Conservation (phyloP, 1,140 invertebrate species). For the Caenorhabditis tropicalis region DNA sequence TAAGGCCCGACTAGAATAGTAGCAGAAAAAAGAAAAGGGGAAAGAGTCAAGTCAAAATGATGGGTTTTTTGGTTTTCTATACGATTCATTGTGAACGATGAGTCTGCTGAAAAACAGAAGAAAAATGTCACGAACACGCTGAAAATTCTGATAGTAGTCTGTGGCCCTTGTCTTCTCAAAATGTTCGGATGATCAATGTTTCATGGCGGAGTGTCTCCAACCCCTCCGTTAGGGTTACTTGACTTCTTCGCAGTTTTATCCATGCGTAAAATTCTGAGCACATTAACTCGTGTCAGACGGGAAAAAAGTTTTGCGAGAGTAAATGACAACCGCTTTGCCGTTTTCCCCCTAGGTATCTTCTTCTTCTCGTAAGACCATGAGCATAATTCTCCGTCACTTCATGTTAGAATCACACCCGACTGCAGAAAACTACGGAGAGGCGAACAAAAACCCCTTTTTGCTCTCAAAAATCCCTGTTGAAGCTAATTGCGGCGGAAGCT, state of each 20-base stretch:
- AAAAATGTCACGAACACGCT: slow-evolving; percentile 38
- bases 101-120: neutral
- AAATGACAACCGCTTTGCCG: neutral
- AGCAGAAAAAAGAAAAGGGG: neutral
- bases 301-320: neutral
- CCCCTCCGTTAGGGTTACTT: slow-evolving; percentile 1
- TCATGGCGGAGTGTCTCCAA: neutral
- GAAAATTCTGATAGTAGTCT: neutral
- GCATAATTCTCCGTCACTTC: neutral
- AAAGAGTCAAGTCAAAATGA: slow-evolving; percentile 2
- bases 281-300: slow-evolving; percentile 32
- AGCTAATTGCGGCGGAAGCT: slow-evolving; percentile 18
- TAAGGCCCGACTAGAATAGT: neutral
- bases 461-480: slow-evolving; percentile 14
- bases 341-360: neutral
- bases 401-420: neutral
- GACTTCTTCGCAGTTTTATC: neutral
- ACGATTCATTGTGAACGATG: slow-evolving; percentile 33
- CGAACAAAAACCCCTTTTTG: neutral
- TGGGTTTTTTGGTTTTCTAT: slow-evolving; percentile 11
- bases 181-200: slow-evolving; percentile 13
- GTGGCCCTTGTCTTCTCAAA: neutral
- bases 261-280: slow-evolving; percentile 30
- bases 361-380: neutral
- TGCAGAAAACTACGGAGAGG: neutral